Evolutionary conservation across 2,888 invertebrate species (phyloP).

Genomic region (Pristionchus arcanus): DNA sequence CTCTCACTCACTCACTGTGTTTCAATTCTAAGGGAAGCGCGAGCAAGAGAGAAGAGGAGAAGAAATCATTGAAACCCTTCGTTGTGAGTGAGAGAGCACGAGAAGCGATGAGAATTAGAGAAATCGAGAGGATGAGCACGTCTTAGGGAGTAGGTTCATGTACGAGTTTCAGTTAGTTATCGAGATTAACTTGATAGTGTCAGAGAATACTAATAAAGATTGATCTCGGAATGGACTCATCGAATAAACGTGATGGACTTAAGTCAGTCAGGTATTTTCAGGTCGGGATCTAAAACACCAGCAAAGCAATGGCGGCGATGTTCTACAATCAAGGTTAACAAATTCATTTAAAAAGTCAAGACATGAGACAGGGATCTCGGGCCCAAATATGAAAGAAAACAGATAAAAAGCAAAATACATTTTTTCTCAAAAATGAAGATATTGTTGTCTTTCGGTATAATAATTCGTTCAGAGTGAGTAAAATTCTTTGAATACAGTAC

Average conservation of each 20-base stretch:
- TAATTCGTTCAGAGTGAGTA: background rate
- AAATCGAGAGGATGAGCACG: slow-evolving; percentile 24
- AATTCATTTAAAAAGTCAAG: background rate
- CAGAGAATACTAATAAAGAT: background rate
- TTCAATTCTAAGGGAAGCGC: slow-evolving; percentile 31
- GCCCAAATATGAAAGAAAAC: too few relatives aligned
- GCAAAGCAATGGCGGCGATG: background rate
- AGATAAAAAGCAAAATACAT: too few relatives aligned
- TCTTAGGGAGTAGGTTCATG: background rate
- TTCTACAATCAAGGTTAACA: slow-evolving; percentile 33
- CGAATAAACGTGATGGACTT: background rate
- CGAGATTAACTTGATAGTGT: background rate
- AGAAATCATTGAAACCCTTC: slow-evolving; percentile 34
- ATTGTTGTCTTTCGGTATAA: background rate
- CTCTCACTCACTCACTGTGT: slow-evolving; percentile 11
- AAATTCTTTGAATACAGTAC: background rate
- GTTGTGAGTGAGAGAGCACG: slow-evolving; percentile 11
- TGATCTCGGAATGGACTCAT: background rate
- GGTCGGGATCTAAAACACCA: background rate
- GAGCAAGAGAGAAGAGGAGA: slow-evolving; percentile 23
- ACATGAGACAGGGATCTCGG: background rate
- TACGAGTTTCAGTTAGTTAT: background rate
- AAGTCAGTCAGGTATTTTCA: background rate
- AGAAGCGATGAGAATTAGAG: background rate
- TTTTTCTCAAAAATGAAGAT: too few relatives aligned